Conservation (phyloP, 2,113 vertebrate genomes). For the Poeciliopsis retropinna region DNA sequence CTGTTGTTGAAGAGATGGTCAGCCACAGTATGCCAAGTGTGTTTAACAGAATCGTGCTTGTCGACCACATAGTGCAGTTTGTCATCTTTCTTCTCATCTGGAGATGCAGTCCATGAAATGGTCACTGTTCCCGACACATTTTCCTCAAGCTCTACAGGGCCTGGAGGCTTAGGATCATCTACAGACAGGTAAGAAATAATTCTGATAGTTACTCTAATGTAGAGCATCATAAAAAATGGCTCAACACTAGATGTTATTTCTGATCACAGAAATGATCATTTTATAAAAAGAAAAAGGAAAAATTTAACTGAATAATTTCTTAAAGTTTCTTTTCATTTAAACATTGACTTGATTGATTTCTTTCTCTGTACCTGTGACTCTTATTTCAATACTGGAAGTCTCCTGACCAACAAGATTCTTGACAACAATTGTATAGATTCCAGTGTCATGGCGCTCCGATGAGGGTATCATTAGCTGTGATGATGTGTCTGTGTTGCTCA, state of each 20-base stretch:
- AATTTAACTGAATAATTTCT: background rate
- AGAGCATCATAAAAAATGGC: background rate
- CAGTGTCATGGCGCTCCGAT: constrained; percentile 81
- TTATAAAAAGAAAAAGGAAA: background rate
- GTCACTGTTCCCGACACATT: constrained; percentile 89
- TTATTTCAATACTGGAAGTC: constrained; percentile 82
- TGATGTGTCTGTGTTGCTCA: constrained; percentile 76
- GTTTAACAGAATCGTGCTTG: constrained; percentile 82
- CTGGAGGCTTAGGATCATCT: constrained; percentile 88
- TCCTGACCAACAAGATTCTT: constrained; percentile 81
- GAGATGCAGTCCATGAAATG: constrained; percentile 85
- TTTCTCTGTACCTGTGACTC: constrained; percentile 83
- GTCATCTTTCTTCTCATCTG: constrained; percentile 84
- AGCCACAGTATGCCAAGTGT: constrained; percentile 81
- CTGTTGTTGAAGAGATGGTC: constrained; percentile 88
- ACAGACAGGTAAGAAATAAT: constrained; percentile 8
- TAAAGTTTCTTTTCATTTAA: background rate
- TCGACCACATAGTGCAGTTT: constrained; percentile 86
- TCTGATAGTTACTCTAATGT: background rate
- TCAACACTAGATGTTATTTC: background rate
- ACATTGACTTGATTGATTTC: background rate
- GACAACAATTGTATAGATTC: constrained; percentile 83
- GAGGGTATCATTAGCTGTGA: constrained; percentile 86
- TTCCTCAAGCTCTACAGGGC: constrained; percentile 83
- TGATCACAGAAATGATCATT: background rate